Evolutionary conservation across 2,797 vertebrate genomes (phyloP).

Genomic region (Acrocephalus scirpaceus): DNA sequence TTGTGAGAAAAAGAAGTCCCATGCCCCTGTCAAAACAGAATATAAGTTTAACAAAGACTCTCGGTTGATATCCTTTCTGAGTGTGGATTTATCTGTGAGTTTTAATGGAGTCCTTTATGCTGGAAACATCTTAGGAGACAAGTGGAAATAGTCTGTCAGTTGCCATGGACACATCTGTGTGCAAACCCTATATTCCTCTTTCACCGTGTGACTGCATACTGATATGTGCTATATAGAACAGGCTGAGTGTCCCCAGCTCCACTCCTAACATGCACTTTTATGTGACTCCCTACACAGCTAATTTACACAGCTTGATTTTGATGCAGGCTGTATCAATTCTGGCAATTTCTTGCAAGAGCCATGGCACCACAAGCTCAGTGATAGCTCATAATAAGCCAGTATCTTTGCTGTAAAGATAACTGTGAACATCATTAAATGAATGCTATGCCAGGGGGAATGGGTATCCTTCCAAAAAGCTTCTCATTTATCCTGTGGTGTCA

Average conservation of each 20-base stretch:
- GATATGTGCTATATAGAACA: neutral
- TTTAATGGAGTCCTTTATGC: neutral
- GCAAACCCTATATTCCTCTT: neutral
- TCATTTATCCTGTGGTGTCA: slow-evolving; percentile 39
- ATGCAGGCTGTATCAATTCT: neutral
- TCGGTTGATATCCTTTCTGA: neutral
- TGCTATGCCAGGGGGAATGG: slow-evolving; percentile 12
- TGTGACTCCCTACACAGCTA: neutral
- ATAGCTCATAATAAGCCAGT: slow-evolving; percentile 7
- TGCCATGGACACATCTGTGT: slow-evolving; percentile 45
- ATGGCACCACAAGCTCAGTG: neutral
- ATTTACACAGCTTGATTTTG: slow-evolving; percentile 7
- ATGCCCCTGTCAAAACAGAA: neutral
- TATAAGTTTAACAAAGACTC: neutral
- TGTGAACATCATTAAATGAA: slow-evolving; percentile 37
- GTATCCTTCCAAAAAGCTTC: slow-evolving; percentile 54
- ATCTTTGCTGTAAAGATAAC: slow-evolving; percentile 48
- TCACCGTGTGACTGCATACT: neutral
- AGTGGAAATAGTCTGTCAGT: slow-evolving; percentile 65
- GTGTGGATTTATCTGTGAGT: neutral
- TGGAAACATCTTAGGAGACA: slow-evolving; percentile 25
- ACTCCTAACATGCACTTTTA: neutral
- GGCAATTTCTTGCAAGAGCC: neutral
- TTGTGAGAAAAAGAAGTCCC: neutral
- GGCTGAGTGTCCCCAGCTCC: neutral